These are phyloP conservation scores for Oxyruncus cristatus DNA, from an alignment of 2,113 vertebrate genomes.

Conservation along the genomic window DNA sequence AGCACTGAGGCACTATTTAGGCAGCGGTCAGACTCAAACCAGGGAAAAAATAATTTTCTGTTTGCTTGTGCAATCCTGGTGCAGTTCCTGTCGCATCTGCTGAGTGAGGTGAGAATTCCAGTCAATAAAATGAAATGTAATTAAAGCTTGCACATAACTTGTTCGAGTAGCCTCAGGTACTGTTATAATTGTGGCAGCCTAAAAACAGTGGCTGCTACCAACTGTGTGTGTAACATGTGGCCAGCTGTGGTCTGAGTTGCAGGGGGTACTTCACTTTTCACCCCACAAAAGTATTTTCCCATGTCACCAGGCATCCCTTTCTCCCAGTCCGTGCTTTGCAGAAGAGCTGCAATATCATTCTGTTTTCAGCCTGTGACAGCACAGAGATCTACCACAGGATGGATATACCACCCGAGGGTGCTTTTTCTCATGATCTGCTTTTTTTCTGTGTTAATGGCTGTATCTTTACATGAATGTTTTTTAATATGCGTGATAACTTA, in stretches of 20 bases:
- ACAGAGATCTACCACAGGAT: background rate
- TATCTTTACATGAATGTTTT: background rate
- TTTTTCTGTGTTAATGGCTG: background rate
- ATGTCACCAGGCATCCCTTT: background rate
- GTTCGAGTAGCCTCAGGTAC: background rate
- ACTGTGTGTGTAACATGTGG: background rate
- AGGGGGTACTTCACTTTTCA: accelerated
- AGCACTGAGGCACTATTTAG: background rate
- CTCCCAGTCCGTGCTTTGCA: background rate
- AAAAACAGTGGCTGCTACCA: background rate
- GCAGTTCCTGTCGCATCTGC: background rate
- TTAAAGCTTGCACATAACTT: background rate
- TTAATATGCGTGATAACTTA: accelerated
- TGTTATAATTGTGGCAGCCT: background rate
- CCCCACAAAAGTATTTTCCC: background rate
- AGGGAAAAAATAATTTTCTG: background rate
- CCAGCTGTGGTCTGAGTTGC: background rate
- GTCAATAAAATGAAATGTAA: background rate
- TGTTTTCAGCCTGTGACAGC: background rate
- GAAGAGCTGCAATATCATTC: background rate
- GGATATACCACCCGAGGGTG: background rate
- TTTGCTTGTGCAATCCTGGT: background rate
- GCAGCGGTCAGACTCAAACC: background rate
- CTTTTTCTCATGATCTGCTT: background rate
- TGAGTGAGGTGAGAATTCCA: background rate